A percentile compares a stretch with the other conserved stretches of the same genome.
phyloP scores from a whole-genome alignment of 2,888 invertebrate genomes.

The Tinea pellionella region DNA sequence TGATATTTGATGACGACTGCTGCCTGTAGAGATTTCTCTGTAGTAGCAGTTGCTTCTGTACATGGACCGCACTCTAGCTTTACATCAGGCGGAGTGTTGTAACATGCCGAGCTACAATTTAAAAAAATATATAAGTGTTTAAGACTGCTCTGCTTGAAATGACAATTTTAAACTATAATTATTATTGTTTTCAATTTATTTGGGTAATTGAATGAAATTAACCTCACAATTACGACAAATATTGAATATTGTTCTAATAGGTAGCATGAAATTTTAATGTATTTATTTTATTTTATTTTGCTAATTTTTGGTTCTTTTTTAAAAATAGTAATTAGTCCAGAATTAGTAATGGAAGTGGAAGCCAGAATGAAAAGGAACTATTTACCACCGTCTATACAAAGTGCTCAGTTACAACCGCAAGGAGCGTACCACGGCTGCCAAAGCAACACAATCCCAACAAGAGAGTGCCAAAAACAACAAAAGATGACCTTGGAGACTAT shows the following conservation, averaged over 20 bases:
- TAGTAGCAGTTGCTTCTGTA: too few species aligned
- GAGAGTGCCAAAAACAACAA: constrained; percentile 30
- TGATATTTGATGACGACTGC: too few species aligned
- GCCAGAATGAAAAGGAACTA: constrained; percentile 87
- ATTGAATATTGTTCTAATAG: not conserved
- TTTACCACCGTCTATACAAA: constrained; percentile 77
- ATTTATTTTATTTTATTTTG: constrained; percentile 18
- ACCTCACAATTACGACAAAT: not conserved
- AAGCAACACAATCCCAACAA: constrained; percentile 24
- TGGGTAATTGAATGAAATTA: too few species aligned
- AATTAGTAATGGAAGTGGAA: constrained; percentile 90
- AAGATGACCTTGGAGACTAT: constrained; percentile 52
- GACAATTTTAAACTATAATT: too few species aligned
- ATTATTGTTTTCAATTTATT: too few species aligned
- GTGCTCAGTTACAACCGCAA: constrained; percentile 45
- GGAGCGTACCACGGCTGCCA: constrained; percentile 18
- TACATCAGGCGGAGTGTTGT: too few species aligned
- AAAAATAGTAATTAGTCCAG: constrained; percentile 84
- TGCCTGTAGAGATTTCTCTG: too few species aligned
- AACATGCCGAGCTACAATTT: too few species aligned
- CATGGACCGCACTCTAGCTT: too few species aligned
- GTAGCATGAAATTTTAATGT: not conserved
- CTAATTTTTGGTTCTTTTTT: constrained; percentile 19
- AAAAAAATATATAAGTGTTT: too few species aligned
- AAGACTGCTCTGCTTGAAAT: too few species aligned